phyloP scores from a whole-genome alignment of 2,888 invertebrate species.

The Pachydiplax longipennis region DNA sequence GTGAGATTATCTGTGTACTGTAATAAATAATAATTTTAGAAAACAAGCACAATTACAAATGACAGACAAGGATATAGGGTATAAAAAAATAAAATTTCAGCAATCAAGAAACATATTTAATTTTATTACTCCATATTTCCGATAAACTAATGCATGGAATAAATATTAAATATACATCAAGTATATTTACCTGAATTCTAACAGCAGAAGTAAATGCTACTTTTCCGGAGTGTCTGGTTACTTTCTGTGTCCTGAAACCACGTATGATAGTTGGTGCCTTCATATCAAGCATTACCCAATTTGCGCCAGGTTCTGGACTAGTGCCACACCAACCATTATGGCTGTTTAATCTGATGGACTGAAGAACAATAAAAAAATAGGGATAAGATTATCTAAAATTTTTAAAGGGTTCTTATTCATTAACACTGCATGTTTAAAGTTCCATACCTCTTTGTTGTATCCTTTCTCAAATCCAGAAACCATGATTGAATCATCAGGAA shows the following conservation, averaged over 20 bases:
- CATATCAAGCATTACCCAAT: slow-evolving; percentile 88
- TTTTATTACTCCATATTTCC: not conserved
- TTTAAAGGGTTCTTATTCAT: not conserved
- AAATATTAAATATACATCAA: not conserved
- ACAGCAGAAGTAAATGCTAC: slow-evolving; percentile 91
- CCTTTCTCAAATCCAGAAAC: slow-evolving; percentile 84
- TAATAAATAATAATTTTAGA: slow-evolving; percentile 51
- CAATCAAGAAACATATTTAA: not conserved
- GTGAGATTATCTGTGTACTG: slow-evolving; percentile 89
- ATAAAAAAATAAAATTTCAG: not conserved
- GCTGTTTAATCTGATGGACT: slow-evolving; percentile 85
- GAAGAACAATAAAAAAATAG: slow-evolving; percentile 34
- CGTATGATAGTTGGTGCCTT: slow-evolving; percentile 87
- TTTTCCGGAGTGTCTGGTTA: slow-evolving; percentile 80
- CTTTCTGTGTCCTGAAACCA: slow-evolving; percentile 91
- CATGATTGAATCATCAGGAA: slow-evolving; percentile 87
- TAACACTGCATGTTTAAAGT: not conserved
- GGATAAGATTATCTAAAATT: not conserved
- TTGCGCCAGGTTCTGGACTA: slow-evolving; percentile 82
- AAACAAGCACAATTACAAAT: not conserved
- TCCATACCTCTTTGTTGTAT: slow-evolving; percentile 78
- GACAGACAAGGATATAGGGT: not conserved
- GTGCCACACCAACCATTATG: slow-evolving; percentile 91
- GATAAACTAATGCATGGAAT: not conserved
- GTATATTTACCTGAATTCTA: slow-evolving; percentile 66